A percentile compares a stretch with the other conserved stretches of the same genome.
Conservation (phyloP, 23 tunicate genomes). For the Clavelina lepadiformis region DNA sequence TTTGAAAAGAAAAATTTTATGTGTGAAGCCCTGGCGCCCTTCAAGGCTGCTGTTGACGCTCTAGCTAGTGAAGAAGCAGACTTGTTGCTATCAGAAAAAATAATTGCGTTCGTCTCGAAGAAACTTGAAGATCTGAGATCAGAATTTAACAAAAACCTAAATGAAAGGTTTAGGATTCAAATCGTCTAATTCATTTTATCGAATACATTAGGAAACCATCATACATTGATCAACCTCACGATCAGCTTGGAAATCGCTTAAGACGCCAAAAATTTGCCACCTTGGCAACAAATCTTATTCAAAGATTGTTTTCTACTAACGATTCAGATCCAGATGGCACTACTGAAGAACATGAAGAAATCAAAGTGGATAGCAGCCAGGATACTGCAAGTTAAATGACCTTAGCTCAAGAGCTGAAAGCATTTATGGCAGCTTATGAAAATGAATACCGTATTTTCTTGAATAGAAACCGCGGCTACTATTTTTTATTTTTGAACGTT, state of each 20-base stretch:
- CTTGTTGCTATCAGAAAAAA: conserved; percentile 26
- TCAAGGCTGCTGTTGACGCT: conserved; percentile 40
- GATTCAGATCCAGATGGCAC: conserved; percentile 11
- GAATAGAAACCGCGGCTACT: too few relatives aligned
- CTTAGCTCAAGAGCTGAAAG: conserved; percentile 20
- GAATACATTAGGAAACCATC: conserved; percentile 21
- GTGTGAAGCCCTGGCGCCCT: conserved; percentile 41
- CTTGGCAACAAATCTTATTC: conserved; percentile 11
- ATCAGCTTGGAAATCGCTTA: conserved; percentile 19
- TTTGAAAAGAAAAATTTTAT: too few relatives aligned
- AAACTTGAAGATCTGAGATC: conserved; percentile 16
- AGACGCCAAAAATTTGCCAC: conserved; percentile 16
- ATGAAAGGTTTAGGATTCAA: conserved; percentile 9
- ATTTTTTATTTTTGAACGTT: too few relatives aligned
- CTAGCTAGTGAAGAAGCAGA: conserved; percentile 36
- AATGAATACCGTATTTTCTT: too few relatives aligned
- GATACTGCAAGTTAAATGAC: conserved; percentile 17
- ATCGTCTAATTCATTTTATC: conserved; percentile 10
- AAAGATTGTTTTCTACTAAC: conserved; percentile 16
- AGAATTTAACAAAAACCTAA: conserved; percentile 6
- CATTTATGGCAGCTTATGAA: conserved; percentile 21
- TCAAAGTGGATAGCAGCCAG: conserved; percentile 2
- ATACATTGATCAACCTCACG: conserved; percentile 28
- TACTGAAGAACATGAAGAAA: conserved; percentile 8
- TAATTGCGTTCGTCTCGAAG: conserved; percentile 25